These are phyloP conservation scores for Achatina immaculata DNA, from an alignment of 1,140 invertebrate genomes.

Conservation along the genomic window DNA sequence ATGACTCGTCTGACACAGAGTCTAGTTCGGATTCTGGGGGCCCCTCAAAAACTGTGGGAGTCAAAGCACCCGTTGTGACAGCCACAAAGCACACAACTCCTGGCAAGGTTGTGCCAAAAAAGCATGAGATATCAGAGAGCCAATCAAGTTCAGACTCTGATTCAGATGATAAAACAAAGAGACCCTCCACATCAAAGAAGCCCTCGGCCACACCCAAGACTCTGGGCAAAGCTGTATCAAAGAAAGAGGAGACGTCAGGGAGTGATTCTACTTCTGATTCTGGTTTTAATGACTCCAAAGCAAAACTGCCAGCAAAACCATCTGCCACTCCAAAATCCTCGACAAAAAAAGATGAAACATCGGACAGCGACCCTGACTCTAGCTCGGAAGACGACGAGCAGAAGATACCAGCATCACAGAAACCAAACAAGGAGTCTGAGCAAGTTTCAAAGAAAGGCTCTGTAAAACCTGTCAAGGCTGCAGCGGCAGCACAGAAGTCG, in stretches of 20 bases:
- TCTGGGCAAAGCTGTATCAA: slow-evolving; percentile 9
- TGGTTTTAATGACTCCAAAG: slow-evolving; percentile 1
- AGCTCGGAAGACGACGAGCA: slow-evolving; percentile 41
- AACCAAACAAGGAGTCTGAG: too few species aligned
- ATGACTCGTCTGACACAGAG: background rate
- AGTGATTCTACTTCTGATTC: slow-evolving; percentile 17
- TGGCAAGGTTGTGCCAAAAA: background rate
- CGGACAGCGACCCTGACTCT: slow-evolving; percentile 34
- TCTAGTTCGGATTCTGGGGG: slow-evolving; percentile 6
- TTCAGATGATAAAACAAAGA: slow-evolving; percentile 35
- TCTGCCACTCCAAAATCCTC: slow-evolving; percentile 26
- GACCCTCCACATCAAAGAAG: slow-evolving; percentile 26
- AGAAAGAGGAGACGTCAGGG: slow-evolving; percentile 20
- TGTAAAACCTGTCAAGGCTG: slow-evolving; percentile 27
- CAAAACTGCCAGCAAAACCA: slow-evolving; percentile 22
- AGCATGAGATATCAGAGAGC: slow-evolving; percentile 34
- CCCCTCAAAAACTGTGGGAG: background rate
- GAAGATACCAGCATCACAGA: slow-evolving; percentile 25
- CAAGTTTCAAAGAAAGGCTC: too few species aligned
- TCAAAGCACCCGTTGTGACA: background rate
- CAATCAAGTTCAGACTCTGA: slow-evolving; percentile 46
- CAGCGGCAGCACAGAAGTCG: background rate
- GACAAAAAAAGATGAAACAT: slow-evolving; percentile 26
- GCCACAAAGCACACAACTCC: slow-evolving; percentile 28
- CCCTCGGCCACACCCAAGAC: slow-evolving; percentile 1